Evolutionary conservation across 1,140 invertebrate genomes (phyloP).

Genomic region (Steinernema feltiae): DNA sequence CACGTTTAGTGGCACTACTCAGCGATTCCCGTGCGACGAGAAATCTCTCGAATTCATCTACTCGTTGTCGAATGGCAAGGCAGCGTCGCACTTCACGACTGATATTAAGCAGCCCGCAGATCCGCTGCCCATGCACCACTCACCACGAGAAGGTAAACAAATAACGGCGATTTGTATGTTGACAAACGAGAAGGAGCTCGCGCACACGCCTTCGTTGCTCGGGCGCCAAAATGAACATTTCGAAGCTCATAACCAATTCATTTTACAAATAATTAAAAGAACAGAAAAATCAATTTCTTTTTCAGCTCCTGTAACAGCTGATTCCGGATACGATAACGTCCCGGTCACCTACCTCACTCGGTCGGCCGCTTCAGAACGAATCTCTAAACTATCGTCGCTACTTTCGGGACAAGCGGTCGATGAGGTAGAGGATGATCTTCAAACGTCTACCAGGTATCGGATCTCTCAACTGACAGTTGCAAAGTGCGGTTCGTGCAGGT

Average conservation of each 20-base stretch:
- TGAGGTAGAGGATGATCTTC: neutral
- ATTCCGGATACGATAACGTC: neutral
- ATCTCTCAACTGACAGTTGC: neutral
- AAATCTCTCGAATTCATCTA: constrained; percentile 11
- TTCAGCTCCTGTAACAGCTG: neutral
- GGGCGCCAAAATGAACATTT: neutral
- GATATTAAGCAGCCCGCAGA: constrained; percentile 46
- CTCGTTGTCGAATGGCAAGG: neutral
- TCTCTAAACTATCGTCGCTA: neutral
- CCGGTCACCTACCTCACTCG: neutral
- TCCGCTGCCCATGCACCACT: constrained; percentile 30
- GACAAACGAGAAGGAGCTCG: neutral
- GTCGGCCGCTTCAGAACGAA: neutral
- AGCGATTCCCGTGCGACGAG: neutral
- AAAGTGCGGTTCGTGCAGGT: constrained; percentile 33
- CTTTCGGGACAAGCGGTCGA: neutral
- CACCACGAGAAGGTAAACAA: constrained; percentile 7
- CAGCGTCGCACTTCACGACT: constrained; percentile 37
- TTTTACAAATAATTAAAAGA: neutral
- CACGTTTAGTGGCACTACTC: neutral
- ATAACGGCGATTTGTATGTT: neutral
- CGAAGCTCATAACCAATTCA: neutral
- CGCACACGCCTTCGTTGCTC: too few relatives aligned
- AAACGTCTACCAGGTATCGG: neutral
- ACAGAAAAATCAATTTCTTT: neutral